phyloP scores from a whole-genome alignment of 2,797 vertebrate genomes.

The Thaleichthys pacificus region DNA sequence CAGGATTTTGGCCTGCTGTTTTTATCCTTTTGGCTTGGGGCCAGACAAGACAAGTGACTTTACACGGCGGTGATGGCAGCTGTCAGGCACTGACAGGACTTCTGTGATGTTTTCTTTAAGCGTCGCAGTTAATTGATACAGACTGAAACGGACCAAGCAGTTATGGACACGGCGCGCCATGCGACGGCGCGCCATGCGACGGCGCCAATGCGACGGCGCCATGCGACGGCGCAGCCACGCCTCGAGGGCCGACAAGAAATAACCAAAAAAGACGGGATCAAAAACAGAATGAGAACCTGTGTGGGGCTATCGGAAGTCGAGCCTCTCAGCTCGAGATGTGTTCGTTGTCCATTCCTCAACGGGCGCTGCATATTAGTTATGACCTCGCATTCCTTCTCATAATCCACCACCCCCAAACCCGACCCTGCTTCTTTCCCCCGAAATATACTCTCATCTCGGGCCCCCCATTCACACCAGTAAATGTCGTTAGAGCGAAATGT shows the following conservation, averaged over 20 bases:
- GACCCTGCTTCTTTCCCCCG: conserved; percentile 25
- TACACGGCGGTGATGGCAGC: conserved; percentile 50
- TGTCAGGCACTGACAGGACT: conserved; percentile 39
- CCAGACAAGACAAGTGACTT: conserved; percentile 48
- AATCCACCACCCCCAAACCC: conserved; percentile 25
- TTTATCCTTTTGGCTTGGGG: conserved; percentile 24
- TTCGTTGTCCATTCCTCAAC: neutral
- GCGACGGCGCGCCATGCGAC: neutral
- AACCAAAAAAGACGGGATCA: neutral
- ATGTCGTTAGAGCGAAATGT: no score
- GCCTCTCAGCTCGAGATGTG: neutral
- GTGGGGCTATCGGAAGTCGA: neutral
- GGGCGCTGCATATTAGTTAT: conserved; percentile 24
- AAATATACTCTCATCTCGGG: neutral
- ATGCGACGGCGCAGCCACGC: neutral
- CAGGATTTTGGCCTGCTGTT: neutral
- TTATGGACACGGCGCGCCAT: neutral
- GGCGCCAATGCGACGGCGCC: neutral
- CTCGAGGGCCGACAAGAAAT: neutral
- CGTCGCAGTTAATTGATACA: conserved; percentile 57
- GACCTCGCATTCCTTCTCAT: conserved; percentile 30
- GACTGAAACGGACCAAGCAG: conserved; percentile 38
- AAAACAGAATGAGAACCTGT: conserved; percentile 16
- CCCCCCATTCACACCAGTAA: neutral
- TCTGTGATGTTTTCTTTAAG: conserved; percentile 51